These are phyloP conservation scores for Peromyscus eremicus DNA, from an alignment of 2,797 vertebrate species.

Conservation along the genomic window DNA sequence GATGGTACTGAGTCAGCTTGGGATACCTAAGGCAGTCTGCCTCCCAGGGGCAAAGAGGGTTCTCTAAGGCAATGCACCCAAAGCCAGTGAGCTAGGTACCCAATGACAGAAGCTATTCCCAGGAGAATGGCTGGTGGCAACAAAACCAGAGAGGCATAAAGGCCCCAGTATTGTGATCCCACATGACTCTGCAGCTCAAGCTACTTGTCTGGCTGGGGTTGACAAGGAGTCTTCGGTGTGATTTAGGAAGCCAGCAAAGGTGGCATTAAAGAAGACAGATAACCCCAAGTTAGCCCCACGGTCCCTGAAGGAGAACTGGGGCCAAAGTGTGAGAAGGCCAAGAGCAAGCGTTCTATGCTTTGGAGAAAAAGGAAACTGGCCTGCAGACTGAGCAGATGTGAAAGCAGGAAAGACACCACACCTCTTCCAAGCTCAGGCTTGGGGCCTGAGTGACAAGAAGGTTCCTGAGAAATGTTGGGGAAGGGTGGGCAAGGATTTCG, in stretches of 20 bases:
- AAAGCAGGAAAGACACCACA: fast-evolving
- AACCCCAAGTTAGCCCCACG: background rate
- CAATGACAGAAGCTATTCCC: background rate
- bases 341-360: background rate
- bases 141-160: background rate
- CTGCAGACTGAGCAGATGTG: background rate
- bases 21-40: background rate
- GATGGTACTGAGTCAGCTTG: background rate
- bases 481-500: background rate
- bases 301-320: background rate
- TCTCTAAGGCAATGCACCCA: background rate
- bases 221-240: background rate
- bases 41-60: background rate
- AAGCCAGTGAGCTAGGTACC: background rate
- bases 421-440: background rate
- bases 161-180: background rate
- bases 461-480: background rate
- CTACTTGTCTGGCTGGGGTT: background rate
- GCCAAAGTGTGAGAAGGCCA: background rate
- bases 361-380: background rate
- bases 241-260: background rate
- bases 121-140: background rate
- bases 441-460: background rate
- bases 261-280: background rate
- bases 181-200: fast-evolving